Conservation (phyloP, 1,140 invertebrate species). For the Physella acuta region DNA sequence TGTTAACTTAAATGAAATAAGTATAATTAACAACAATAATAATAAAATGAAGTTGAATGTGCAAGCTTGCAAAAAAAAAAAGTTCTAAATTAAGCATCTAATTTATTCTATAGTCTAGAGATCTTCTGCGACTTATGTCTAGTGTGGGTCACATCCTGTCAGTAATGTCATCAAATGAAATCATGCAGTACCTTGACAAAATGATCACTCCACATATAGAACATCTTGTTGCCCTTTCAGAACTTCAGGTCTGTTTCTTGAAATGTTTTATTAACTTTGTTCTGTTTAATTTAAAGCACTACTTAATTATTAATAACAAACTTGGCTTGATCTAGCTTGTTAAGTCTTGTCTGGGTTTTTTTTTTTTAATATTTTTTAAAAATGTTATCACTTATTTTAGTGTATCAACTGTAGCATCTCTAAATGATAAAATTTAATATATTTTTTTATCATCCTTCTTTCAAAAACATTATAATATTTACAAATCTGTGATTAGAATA, state of each 20-base stretch:
- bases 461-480: too few relatives aligned
- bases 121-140: conserved; percentile 74
- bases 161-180: conserved; percentile 67
- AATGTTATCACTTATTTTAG: too few relatives aligned
- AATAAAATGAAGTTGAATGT: not conserved
- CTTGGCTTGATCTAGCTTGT: too few relatives aligned
- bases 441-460: too few relatives aligned
- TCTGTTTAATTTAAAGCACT: too few relatives aligned
- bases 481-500: not conserved
- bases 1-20: not conserved
- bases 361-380: too few relatives aligned
- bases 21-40: not conserved
- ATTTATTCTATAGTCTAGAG: conserved; percentile 63
- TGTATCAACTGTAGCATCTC: too few relatives aligned
- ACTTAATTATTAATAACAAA: too few relatives aligned
- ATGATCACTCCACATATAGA: conserved; percentile 71
- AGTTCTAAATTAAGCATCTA: conserved; percentile 8
- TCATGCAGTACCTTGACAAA: conserved; percentile 71
- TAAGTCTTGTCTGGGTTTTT: too few relatives aligned
- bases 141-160: conserved; percentile 76
- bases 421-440: too few relatives aligned
- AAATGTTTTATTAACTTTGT: too few relatives aligned
- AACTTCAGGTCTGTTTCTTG: too few relatives aligned
- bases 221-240: conserved; percentile 65
- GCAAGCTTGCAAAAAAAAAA: conserved; percentile 1